These are phyloP conservation scores for Turnix velox DNA, from an alignment of 2,113 vertebrate species.

Conservation along the genomic window DNA sequence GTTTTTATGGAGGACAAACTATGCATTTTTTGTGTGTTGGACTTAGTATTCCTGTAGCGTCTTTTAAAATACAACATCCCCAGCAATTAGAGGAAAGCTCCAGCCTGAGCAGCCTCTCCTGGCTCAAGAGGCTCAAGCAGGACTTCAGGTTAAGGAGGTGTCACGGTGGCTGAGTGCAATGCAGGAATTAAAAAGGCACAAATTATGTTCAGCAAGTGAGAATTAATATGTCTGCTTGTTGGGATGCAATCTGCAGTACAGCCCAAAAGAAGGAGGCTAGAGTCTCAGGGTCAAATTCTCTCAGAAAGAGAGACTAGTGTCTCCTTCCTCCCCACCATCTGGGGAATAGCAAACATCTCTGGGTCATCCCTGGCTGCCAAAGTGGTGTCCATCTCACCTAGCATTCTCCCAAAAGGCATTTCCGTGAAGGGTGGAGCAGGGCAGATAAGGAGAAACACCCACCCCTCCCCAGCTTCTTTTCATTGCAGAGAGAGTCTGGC, in stretches of 20 bases:
- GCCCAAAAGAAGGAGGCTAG: background rate
- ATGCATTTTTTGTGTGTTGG: background rate
- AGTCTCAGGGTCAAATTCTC: background rate
- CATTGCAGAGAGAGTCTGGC: background rate
- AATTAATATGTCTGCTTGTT: fast-evolving
- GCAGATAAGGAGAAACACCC: background rate
- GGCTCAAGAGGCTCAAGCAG: background rate
- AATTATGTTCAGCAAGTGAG: background rate
- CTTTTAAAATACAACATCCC: background rate
- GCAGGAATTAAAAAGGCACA: background rate
- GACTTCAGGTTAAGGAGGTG: background rate
- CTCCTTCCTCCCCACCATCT: background rate
- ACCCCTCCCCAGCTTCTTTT: background rate
- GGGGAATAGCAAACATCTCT: background rate
- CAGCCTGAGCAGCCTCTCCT: background rate
- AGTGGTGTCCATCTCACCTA: background rate
- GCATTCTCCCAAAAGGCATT: background rate
- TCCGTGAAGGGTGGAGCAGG: background rate
- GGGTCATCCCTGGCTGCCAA: background rate
- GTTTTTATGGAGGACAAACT: background rate
- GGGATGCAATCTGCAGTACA: fast-evolving
- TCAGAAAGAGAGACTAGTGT: background rate
- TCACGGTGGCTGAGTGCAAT: background rate
- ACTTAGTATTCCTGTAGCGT: background rate
- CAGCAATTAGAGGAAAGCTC: background rate